These are phyloP conservation scores for Eupleurogrammus muticus DNA, from an alignment of 2,797 vertebrate genomes.

Conservation along the genomic window DNA sequence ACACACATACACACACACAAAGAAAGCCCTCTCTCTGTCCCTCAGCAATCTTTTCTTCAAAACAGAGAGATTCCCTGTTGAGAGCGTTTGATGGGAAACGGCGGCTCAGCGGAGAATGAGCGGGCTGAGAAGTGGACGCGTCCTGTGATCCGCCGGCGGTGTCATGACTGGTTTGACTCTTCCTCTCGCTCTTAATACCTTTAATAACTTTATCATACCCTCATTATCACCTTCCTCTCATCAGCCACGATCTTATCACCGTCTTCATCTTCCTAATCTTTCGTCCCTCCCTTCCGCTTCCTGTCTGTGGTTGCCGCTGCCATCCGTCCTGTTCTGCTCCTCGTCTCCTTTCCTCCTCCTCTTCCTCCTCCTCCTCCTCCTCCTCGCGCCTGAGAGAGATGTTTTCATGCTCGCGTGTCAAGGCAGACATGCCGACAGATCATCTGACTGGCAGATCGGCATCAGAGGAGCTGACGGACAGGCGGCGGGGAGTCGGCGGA, in stretches of 20 bases:
- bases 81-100: slow-evolving; percentile 42
- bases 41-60: slow-evolving; percentile 39
- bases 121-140: slow-evolving; percentile 33
- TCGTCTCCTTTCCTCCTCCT: neutral
- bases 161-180: slow-evolving; percentile 9
- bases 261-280: slow-evolving; percentile 13
- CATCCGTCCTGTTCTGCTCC: slow-evolving; percentile 32
- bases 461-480: slow-evolving; percentile 27
- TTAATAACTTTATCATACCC: slow-evolving; percentile 6
- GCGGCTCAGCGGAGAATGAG: slow-evolving; percentile 40
- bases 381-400: slow-evolving; percentile 7
- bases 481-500: neutral
- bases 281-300: slow-evolving; percentile 17
- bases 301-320: slow-evolving; percentile 35
- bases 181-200: neutral
- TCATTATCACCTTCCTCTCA: slow-evolving; percentile 37
- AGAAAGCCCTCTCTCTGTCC: slow-evolving; percentile 14
- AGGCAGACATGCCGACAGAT: slow-evolving; percentile 32
- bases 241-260: slow-evolving; percentile 39
- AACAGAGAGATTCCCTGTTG: slow-evolving; percentile 33
- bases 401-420: slow-evolving; percentile 16
- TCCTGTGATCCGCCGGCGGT: slow-evolving; percentile 19
- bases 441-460: slow-evolving; percentile 30
- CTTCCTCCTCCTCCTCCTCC: slow-evolving; percentile 15
- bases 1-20: neutral